Conservation (phyloP, 2,888 invertebrate genomes). For the Meiosimyza platycephala region DNA sequence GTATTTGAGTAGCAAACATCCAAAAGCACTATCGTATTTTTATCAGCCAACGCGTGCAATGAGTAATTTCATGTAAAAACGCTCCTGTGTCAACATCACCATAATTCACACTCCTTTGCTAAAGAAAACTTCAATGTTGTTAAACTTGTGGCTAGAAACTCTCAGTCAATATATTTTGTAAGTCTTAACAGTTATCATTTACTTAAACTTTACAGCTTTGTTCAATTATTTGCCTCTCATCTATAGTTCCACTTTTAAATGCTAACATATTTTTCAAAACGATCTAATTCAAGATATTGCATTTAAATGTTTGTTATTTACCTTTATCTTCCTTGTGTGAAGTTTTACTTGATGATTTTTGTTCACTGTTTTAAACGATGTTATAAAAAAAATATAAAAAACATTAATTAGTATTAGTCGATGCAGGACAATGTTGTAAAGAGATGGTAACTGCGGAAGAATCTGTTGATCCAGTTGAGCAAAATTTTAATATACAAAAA, state of each 20-base stretch:
- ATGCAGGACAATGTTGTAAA: conserved; percentile 2
- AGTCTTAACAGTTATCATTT: not conserved
- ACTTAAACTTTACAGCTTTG: conserved; percentile 25
- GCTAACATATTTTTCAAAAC: conserved; percentile 18
- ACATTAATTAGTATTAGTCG: conserved; percentile 25
- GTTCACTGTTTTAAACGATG: conserved; percentile 50
- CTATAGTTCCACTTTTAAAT: conserved; percentile 24
- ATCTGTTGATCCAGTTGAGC: not conserved
- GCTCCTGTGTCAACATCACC: conserved; percentile 41
- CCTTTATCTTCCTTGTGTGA: conserved; percentile 67
- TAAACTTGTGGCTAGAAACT: conserved; percentile 7
- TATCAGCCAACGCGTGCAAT: too few relatives aligned
- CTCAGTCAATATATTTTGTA: not conserved
- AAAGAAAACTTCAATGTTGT: not conserved
- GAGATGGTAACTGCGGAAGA: not conserved
- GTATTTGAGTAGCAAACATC: too few relatives aligned
- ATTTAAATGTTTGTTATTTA: conserved; percentile 54
- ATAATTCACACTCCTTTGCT: conserved; percentile 61
- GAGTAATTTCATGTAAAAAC: too few relatives aligned
- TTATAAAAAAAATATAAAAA: conserved; percentile 28
- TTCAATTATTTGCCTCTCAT: conserved; percentile 25
- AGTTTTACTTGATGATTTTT: conserved; percentile 58
- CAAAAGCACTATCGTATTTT: too few relatives aligned
- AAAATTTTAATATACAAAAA: conserved; percentile 13
- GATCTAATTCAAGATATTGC: conserved; percentile 20